These are phyloP conservation scores for Drosophila tsacasi DNA, from an alignment of 1,140 invertebrate species.

Conservation along the genomic window DNA sequence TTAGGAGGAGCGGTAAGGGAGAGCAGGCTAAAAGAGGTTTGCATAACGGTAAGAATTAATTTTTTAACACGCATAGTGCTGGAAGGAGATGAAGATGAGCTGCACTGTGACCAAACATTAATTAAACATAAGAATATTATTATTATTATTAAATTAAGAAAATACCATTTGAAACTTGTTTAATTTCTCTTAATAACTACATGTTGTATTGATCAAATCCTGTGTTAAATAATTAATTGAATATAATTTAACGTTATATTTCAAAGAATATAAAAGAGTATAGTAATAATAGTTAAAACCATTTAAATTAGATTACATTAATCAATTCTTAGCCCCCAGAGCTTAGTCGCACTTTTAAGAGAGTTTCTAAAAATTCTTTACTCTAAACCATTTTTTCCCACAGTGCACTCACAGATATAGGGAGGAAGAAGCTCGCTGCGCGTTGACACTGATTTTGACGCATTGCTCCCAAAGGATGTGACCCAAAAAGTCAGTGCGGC, in stretches of 20 bases:
- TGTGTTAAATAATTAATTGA: not conserved
- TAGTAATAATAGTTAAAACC: not conserved
- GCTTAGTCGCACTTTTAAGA: not conserved
- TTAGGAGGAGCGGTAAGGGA: constrained; percentile 13
- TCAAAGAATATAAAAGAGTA: not conserved
- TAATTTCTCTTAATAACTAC: not conserved
- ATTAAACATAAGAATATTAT: too few relatives aligned
- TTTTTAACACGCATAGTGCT: constrained; percentile 70
- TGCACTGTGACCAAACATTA: too few relatives aligned
- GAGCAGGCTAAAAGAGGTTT: constrained; percentile 46
- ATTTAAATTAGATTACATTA: not conserved
- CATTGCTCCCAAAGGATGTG: constrained; percentile 81
- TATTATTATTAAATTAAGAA: too few relatives aligned
- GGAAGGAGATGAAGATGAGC: constrained; percentile 3
- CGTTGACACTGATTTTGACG: constrained; percentile 83
- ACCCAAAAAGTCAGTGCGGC: constrained; percentile 81
- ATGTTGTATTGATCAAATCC: not conserved
- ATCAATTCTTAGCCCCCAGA: not conserved
- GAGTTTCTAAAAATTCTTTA: not conserved
- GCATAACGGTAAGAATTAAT: constrained; percentile 76
- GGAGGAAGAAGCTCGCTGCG: constrained; percentile 46
- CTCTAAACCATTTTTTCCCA: not conserved
- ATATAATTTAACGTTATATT: not conserved
- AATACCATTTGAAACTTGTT: too few relatives aligned
- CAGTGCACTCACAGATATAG: constrained; percentile 9